Evolutionary conservation across 2,888 invertebrate species (phyloP).

Genomic region (Glyphotaelius pellucidus): DNA sequence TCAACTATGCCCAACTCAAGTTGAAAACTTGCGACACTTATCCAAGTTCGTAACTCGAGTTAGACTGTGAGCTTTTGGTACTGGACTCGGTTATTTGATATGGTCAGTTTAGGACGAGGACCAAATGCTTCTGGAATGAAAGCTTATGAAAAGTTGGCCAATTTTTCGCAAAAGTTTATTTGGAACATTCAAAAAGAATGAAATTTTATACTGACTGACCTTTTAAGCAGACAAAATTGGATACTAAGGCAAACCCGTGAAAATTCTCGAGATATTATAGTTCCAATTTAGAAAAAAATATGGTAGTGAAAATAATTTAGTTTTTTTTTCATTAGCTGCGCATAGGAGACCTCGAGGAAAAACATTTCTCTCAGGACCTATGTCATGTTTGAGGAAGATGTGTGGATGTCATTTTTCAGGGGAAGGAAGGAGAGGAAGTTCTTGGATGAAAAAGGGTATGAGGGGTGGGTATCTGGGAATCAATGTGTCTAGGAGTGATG

Average conservation of each 20-base stretch:
- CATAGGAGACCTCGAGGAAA: no score
- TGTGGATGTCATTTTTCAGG: no score
- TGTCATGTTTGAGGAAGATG: no score
- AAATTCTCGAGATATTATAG: no score
- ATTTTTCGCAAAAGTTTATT: not conserved
- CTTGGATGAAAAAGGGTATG: no score
- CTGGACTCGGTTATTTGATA: not conserved
- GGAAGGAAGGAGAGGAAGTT: no score
- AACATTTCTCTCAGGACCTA: no score
- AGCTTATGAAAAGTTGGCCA: not conserved
- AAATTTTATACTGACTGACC: not conserved
- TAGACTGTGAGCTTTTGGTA: not conserved
- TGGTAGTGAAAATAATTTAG: no score
- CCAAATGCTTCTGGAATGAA: not conserved
- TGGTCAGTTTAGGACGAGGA: not conserved
- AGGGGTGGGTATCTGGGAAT: no score
- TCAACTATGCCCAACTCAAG: not conserved
- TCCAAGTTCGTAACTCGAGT: not conserved
- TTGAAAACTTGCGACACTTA: not conserved
- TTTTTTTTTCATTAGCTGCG: no score
- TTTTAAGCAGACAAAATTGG: not conserved
- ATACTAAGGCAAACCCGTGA: not conserved
- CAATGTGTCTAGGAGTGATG: no score
- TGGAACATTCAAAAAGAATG: not conserved
- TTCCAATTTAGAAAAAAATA: no score